Base-by-base conservation (phyloP, 2,113 vertebrate species). In the Syngnathus scovelli region DNA sequence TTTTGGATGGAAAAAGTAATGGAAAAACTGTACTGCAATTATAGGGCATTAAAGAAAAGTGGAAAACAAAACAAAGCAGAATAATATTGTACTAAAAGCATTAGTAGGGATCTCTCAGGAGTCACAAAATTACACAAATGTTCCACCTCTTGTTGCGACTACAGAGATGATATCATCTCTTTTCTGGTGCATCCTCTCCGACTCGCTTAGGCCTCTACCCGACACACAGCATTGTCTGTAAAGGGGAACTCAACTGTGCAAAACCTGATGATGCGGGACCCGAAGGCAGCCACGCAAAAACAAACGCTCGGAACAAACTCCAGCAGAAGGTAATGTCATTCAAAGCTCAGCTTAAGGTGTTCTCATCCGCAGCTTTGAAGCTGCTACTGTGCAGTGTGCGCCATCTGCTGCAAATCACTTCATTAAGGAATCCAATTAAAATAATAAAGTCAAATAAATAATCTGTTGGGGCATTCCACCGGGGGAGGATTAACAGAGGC, bases 401-500 rank as follows among this genome's bases (percentile, higher is more conserved):
- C 72, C 81, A 77, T 78, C 69, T 78, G 79, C 72, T 69, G 62
- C 2, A 46, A 69, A 62, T 27, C 67, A 51, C 13, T 74, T 78
- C 67, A 81, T 85, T 79, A 70, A 79, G 81, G 52, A 82, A 83
- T 5, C 68, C 75, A 78, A 84, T 83, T 83, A 81, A 78, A 75
- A 43, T 15, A 15, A 68, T 33, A 43, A 43, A 43, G 12, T 13
- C 9, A 43, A 43, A 43, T 12, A 12, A 33, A 43, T 12, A 75
- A 72, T 65, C 33, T 59, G 67, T 64, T 75, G 56, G 21, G 72
- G 52, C 43, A 19, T 61, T 64, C 76, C 70, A 33, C 68, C 66
- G 5, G 10, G 61, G 41, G 67, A 62, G 68, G 69, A 77, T 84
- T 82, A 72, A 68, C 64, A 67, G 73, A 76, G 27, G 11, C 63